These are phyloP conservation scores for Sebastes cheni DNA, from an alignment of 2,797 vertebrate genomes.

Conservation along the genomic window DNA sequence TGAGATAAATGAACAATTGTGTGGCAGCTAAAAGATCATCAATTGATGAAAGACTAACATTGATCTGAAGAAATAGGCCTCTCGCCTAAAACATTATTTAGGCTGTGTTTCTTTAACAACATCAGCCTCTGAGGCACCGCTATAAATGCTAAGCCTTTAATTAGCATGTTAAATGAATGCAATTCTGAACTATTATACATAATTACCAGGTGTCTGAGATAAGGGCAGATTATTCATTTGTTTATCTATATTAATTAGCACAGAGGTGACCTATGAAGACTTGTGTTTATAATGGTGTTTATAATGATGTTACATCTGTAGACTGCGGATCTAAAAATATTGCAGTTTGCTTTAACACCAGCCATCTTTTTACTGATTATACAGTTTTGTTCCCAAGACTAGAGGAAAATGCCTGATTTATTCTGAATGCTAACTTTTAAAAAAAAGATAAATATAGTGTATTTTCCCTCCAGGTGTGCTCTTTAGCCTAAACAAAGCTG, in stretches of 20 bases:
- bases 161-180: slow-evolving; percentile 64
- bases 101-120: slow-evolving; percentile 32
- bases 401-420: slow-evolving; percentile 13
- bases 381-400: slow-evolving; percentile 1
- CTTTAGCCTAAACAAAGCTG: slow-evolving; percentile 60
- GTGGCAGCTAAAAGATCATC: slow-evolving; percentile 73
- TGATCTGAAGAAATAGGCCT: slow-evolving; percentile 46
- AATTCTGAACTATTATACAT: slow-evolving; percentile 60
- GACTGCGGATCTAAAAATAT: not conserved
- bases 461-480: slow-evolving; percentile 45
- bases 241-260: slow-evolving; percentile 73
- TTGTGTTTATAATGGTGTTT: slow-evolving; percentile 35
- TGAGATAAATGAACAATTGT: slow-evolving; percentile 77
- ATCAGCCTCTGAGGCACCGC: slow-evolving; percentile 26
- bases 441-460: slow-evolving; percentile 30
- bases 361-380: not conserved
- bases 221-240: slow-evolving; percentile 62
- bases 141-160: slow-evolving; percentile 62
- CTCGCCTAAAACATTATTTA: slow-evolving; percentile 29
- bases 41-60: slow-evolving; percentile 63
- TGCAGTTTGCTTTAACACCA: slow-evolving; percentile 4
- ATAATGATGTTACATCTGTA: slow-evolving; percentile 14
- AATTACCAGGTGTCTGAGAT: slow-evolving; percentile 74
- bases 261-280: slow-evolving; percentile 57
- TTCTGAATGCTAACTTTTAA: slow-evolving; percentile 32